Base-by-base conservation (phyloP, 2,113 vertebrate genomes). In the Notiomystis cincta region DNA sequence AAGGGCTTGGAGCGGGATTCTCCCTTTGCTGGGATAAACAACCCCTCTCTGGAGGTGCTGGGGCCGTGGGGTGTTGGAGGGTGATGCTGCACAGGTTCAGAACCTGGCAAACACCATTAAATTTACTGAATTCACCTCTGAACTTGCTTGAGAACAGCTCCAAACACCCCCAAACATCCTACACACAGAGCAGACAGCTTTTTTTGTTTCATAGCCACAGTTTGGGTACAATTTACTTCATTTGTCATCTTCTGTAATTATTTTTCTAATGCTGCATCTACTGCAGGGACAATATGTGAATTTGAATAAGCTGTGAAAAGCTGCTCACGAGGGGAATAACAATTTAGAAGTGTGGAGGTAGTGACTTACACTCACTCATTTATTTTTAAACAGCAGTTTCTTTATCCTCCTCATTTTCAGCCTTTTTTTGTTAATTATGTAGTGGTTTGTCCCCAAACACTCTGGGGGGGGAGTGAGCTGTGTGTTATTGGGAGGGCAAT, bases 191-290 rank as follows among this genome's bases (percentile, higher is more conserved):
- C 95, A 91, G 71, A 62, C 57, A 81, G 78, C 70, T 31, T 56
- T 67, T 67, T 50, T 70, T 58, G 64, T 37, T 92, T 93, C 91
- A 67, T 33, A 83, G 61, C 24, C 56, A 47, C 71, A 18, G 33
- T 54, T 94, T 91, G 90, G 47, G 58, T 89, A 44, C 87, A 67
- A 95, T 93, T 86, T 89, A 71, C 93, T 86, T 89, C 57, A 51
- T 96, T 97, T 96, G 92, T 97, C 94, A 95, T 94, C 90, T 54
- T 60, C 93, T 83, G 81, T 89, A 95, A 95, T 97, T 97, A 94
- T 95, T 93, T 93, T 88, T 77, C 85, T 80, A 87, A 71, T 6
- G 33, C 90, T 72, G 16, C 89, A 72, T 91, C 94, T 77, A 90
- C 79, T 35, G 13, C 85, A 70, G 95, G 86, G 92, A 91, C 85